Evolutionary conservation across 2,888 invertebrate genomes (phyloP).

Genomic region (Copidosoma aretas): DNA sequence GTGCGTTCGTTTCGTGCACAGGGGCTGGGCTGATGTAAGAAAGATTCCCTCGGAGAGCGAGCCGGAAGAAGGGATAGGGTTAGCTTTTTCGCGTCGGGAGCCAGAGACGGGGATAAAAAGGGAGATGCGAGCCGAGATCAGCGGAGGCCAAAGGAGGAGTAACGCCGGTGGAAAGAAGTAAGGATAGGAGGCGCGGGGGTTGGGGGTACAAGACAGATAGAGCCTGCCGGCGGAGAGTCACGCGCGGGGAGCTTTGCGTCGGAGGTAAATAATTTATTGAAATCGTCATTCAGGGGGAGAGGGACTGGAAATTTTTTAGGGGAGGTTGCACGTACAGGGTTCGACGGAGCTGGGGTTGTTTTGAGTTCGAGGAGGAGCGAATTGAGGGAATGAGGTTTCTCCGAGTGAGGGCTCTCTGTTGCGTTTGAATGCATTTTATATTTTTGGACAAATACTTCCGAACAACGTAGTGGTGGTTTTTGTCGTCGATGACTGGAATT

Average conservation of each 20-base stretch:
- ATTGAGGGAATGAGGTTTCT: too few species aligned
- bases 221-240: slow-evolving; percentile 22
- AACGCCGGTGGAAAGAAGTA: slow-evolving; percentile 18
- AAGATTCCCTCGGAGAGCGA: not conserved
- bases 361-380: too few species aligned
- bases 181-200: not conserved
- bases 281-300: not conserved
- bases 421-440: too few species aligned
- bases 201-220: slow-evolving; percentile 16
- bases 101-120: not conserved
- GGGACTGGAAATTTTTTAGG: too few species aligned
- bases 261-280: slow-evolving; percentile 23
- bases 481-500: too few species aligned
- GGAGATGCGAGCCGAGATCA: not conserved
- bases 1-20: not conserved
- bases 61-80: slow-evolving; percentile 14
- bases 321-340: too few species aligned
- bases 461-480: too few species aligned
- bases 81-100: slow-evolving; percentile 3
- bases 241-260: slow-evolving; percentile 30
- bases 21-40: not conserved
- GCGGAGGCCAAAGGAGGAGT: slow-evolving; percentile 20
- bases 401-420: too few species aligned
- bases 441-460: too few species aligned
- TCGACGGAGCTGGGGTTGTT: too few species aligned